phyloP scores from a whole-genome alignment of 1,140 invertebrate species.

The Oreohelix idahoensis region DNA sequence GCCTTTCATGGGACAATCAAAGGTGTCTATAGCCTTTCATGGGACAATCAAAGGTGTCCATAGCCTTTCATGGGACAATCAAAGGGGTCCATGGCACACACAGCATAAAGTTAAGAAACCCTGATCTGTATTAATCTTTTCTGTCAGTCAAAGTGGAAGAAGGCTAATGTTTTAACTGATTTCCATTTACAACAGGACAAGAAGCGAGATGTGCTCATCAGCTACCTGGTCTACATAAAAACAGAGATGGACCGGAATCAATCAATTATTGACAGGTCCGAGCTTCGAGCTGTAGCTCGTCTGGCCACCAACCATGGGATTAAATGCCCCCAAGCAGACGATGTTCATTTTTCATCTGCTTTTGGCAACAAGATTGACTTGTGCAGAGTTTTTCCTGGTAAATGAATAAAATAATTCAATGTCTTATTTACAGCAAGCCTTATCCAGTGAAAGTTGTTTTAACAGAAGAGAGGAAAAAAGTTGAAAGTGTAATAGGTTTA shows the following conservation, averaged over 20 bases:
- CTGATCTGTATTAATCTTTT: too few species aligned
- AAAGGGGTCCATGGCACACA: too few species aligned
- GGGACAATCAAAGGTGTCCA: too few species aligned
- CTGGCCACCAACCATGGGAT: constrained; percentile 65
- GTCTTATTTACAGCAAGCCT: too few species aligned
- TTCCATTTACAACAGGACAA: constrained; percentile 52
- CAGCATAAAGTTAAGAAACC: too few species aligned
- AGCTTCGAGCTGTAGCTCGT: constrained; percentile 49
- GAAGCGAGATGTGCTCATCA: constrained; percentile 54
- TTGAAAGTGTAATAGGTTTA: too few species aligned
- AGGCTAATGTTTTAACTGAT: background rate
- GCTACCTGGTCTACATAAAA: constrained; percentile 67
- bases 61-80: too few species aligned
- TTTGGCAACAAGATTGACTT: constrained; percentile 63
- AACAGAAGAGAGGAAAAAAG: too few species aligned
- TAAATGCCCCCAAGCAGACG: constrained; percentile 48
- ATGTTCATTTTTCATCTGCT: constrained; percentile 61
- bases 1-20: too few species aligned
- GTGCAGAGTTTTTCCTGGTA: constrained; percentile 56
- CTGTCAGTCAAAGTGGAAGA: too few species aligned
- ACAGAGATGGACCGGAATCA: constrained; percentile 53
- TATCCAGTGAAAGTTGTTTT: too few species aligned
- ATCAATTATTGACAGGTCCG: constrained; percentile 56
- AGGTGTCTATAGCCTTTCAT: too few species aligned
- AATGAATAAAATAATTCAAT: background rate